Conservation (phyloP, 2,888 invertebrate species). For the Lymantria monacha region DNA sequence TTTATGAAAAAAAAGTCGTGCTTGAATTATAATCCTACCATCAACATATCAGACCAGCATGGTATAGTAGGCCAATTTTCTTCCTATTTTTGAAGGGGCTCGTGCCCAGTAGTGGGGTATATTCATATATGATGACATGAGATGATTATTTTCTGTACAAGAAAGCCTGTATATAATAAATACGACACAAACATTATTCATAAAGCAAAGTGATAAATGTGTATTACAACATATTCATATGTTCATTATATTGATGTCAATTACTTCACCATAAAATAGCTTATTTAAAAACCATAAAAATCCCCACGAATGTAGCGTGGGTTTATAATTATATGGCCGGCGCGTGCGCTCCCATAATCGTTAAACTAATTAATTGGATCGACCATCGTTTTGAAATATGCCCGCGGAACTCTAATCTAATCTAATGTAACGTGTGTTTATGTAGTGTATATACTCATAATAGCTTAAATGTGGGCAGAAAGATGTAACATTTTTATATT, state of each 20-base stretch:
- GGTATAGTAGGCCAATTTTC: no score
- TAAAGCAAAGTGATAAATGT: background rate
- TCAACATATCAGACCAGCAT: no score
- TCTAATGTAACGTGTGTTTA: constrained; percentile 50
- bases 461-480: background rate
- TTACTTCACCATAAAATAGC: constrained; percentile 3
- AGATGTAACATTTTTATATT: background rate
- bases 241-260: background rate
- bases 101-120: no score
- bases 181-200: background rate
- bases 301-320: constrained; percentile 11
- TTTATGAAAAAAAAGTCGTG: no score
- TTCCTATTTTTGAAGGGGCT: no score
- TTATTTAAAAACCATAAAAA: constrained; percentile 10
- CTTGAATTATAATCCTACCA: no score
- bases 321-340: constrained; percentile 26
- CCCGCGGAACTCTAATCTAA: constrained; percentile 54
- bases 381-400: constrained; percentile 49
- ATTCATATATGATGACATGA: no score
- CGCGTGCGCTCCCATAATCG: constrained; percentile 41
- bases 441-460: constrained; percentile 2
- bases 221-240: background rate
- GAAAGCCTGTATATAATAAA: no score
- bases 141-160: no score
- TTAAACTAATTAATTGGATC: constrained; percentile 57